Percentiles rank a stretch among this genome's conserved stretches.
Conservation (phyloP, 2,797 vertebrate species). For the Vireo griseus region DNA sequence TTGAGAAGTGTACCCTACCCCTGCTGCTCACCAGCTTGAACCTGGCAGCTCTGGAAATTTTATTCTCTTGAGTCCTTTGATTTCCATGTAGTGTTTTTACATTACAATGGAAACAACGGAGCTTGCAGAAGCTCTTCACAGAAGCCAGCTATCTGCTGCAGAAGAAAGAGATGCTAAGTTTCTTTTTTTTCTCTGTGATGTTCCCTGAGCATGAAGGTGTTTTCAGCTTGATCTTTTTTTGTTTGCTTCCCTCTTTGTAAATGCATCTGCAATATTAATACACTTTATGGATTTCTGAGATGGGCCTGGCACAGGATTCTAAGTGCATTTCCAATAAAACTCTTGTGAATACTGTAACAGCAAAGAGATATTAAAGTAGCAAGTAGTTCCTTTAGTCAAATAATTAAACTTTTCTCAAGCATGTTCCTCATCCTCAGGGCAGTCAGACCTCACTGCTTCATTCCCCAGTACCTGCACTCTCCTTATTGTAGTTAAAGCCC, state of each 20-base stretch:
- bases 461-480: background rate
- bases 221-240: background rate
- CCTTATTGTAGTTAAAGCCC: background rate
- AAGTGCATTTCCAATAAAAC: background rate
- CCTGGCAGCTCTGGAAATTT: background rate
- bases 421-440: background rate
- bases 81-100: constrained; percentile 7
- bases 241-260: background rate
- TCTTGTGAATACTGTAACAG: background rate
- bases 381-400: background rate
- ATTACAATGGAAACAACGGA: constrained; percentile 54
- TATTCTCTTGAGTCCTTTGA: background rate
- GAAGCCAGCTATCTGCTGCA: background rate
- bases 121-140: constrained; percentile 28
- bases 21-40: background rate
- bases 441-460: background rate
- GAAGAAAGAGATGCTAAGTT: constrained; percentile 4
- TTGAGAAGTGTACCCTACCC: background rate
- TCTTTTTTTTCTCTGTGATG: background rate
- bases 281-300: background rate
- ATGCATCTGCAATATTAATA: background rate
- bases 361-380: background rate
- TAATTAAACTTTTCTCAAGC: background rate
- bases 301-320: background rate
- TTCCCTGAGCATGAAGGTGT: constrained; percentile 28